Conservation (phyloP, 2,888 invertebrate genomes). For the Papilio protenor region DNA sequence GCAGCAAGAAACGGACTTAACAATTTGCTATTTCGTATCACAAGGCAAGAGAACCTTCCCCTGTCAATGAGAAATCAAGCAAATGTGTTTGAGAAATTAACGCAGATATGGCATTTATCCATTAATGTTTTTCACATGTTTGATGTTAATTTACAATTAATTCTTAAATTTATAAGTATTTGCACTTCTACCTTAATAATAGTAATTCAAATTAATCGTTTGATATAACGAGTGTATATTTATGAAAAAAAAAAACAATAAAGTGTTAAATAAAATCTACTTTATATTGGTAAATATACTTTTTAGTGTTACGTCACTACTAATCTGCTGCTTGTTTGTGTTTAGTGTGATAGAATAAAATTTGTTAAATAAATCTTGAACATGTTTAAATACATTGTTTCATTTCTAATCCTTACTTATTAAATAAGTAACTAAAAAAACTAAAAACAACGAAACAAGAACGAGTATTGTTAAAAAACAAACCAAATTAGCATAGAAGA, state of each 20-base stretch:
- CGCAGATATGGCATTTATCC: not conserved
- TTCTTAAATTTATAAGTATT: slow-evolving; percentile 71
- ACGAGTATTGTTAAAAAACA: too few species aligned
- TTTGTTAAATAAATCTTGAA: not conserved
- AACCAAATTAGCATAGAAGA: too few species aligned
- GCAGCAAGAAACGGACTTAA: not conserved
- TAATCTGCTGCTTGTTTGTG: too few species aligned
- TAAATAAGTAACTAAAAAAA: too few species aligned
- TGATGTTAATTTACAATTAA: slow-evolving; percentile 67
- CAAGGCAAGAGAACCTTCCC: not conserved
- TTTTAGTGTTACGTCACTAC: too few species aligned
- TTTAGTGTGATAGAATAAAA: not conserved
- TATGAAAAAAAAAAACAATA: not conserved
- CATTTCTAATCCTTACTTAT: not conserved
- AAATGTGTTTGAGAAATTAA: not conserved
- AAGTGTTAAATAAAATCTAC: too few species aligned
- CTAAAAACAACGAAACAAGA: too few species aligned
- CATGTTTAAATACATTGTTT: not conserved
- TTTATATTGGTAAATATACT: too few species aligned
- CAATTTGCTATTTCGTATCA: not conserved
- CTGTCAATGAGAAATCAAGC: not conserved
- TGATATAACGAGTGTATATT: slow-evolving; percentile 49
- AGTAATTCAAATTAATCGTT: slow-evolving; percentile 69
- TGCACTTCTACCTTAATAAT: slow-evolving; percentile 73
- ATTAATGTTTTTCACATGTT: slow-evolving; percentile 64